Evolutionary conservation across 2,797 vertebrate genomes (phyloP), one percentile per base, ranked within the genome.

Genomic region (Paedocypris micromegethes): DNA sequence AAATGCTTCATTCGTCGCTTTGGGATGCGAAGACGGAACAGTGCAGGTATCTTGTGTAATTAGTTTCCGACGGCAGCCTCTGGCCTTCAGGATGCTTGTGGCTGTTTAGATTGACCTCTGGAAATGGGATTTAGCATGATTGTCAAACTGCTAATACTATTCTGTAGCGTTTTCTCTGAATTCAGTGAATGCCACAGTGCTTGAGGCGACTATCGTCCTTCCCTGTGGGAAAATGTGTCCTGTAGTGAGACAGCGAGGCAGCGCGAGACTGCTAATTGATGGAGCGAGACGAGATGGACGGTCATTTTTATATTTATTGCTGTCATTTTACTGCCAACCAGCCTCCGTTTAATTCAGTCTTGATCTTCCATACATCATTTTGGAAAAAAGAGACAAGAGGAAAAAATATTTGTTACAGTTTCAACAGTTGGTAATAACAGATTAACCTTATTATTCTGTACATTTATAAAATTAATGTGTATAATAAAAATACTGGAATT

Each of bases 1-100:
- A 53, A 75, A 88, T 72, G 82, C 86, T 47, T 80, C 83, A 40
- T 82, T 84, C 6, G 69, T 72, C 55, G 69, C 69, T 2, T 4
- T 67, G 47, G 69, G 74, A 23, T 61, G 38, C 5, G 76, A 54
- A 41, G 45, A 68, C 0, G 76, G 76, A 23, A 55, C 51, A 3
- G 52, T 71, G 38, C 73, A 75, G 73, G 76, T 78, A 72, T 42
- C 23, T 23, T 23, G 23, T 23, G 23, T 23, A 23, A 23, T 23
- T 23, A 23, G 23, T 23, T 23, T 23, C 23, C 23, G 23, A 23
- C 23, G 23, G 23, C 23, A 23, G 23, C 23, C 23, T 23, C 23
- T 60, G 65, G 7, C 58, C 54, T 51, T 64, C 58, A 69, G 53
- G 70, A 67, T 77, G 72, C 57, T 70, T 42, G 46, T 49, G 66